Conservation (phyloP, 2,888 invertebrate genomes). For the Leucophora obtusa region DNA sequence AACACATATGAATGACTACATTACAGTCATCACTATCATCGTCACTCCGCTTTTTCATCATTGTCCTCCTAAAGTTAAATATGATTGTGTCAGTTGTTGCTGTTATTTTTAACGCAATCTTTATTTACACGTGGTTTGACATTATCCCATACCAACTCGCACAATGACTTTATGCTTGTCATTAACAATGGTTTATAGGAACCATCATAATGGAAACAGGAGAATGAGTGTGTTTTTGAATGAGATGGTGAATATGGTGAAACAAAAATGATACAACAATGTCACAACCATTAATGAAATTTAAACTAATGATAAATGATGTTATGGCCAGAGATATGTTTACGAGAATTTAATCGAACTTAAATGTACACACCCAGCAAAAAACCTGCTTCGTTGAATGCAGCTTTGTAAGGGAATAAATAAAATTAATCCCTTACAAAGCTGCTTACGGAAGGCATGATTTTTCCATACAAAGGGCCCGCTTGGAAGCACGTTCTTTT, state of each 20-base stretch:
- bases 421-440: no score
- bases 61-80: constrained; percentile 8
- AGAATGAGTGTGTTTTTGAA: background rate
- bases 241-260: background rate
- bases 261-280: constrained; percentile 12
- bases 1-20: constrained; percentile 61
- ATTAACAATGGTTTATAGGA: constrained; percentile 47
- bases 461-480: no score
- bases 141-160: constrained; percentile 33
- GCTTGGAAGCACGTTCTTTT: no score
- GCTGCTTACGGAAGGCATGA: no score
- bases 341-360: background rate
- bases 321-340: constrained; percentile 13
- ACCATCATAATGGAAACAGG: constrained; percentile 33
- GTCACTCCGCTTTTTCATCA: constrained; percentile 40
- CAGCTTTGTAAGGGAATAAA: no score
- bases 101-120: constrained; percentile 57
- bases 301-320: constrained; percentile 58
- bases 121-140: constrained; percentile 61
- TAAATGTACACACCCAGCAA: no score
- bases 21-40: constrained; percentile 44
- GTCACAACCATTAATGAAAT: constrained; percentile 52
- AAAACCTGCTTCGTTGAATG: no score
- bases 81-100: constrained; percentile 4
- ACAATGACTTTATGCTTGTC: constrained; percentile 39